Evolutionary conservation across 2,888 invertebrate species (phyloP), one percentile per base, ranked within the genome.

Genomic region (Nomada ferruginata): DNA sequence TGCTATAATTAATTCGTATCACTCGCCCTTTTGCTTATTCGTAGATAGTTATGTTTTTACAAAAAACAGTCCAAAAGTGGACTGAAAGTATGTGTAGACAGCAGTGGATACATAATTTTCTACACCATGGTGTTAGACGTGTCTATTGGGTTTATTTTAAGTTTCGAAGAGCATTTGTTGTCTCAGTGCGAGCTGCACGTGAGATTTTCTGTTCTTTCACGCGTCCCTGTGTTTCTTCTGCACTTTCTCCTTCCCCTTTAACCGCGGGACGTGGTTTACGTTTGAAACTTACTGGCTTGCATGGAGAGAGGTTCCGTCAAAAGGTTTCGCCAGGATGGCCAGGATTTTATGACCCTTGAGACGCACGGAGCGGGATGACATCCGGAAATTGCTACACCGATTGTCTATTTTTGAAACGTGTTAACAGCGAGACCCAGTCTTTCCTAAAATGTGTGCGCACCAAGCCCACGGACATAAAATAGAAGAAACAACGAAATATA

Each of bases 111-210:
- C 73, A 79, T 87, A 87, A 87, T 78, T 87, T 36, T 36, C 36
- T 87, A 83, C 77, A 57, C 42, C 70, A 65, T 36, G 60, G 60
- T 75, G 81, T 85, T 80, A 83, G 75, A 85, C 70, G 81, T 65
- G 53, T 63, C 72, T 68, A 60, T 77, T 42, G 47, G 26, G 87
- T 87, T 88, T 88, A 89, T 88, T 89, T 88, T 80, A 82, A 82
- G 83, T 79, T 77, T 68, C 73, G 26, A 61, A 29, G 79, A 78
- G 57, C 69, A 86, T 78, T 86, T 84, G 79, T 80, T 85, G 79
- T 69, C 60, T 63, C 71, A 72, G 80, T 55, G 63, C 81, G 68
- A 68, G 70, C 50, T n/a, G 44, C 53, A 65, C 85, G 26, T 59
- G 75, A 80, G 76, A 52, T 69, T 52, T 63, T 20, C 72, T 42